phyloP scores from a whole-genome alignment of 1,140 invertebrate species.

The Rhagoletis zephyria region DNA sequence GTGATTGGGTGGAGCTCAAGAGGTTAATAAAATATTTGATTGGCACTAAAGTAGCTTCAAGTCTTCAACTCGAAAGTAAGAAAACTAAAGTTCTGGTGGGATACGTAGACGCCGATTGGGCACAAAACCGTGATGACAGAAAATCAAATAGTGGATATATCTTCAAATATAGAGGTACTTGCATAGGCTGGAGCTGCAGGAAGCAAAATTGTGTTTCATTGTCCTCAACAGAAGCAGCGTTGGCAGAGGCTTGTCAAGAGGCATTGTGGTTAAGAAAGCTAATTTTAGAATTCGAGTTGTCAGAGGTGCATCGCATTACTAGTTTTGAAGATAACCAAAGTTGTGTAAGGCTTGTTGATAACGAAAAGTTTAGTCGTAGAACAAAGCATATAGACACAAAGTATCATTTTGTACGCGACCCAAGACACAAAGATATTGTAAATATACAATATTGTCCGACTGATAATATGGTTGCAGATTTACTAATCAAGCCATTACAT shows the following conservation, averaged over 20 bases:
- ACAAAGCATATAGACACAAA: background rate
- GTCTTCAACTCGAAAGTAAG: background rate
- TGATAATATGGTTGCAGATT: too few species aligned
- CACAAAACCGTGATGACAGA: too few species aligned
- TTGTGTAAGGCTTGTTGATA: slow-evolving; percentile 5
- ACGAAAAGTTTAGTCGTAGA: slow-evolving; percentile 3
- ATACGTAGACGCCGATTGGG: background rate
- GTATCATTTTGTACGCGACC: too few species aligned
- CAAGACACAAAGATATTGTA: too few species aligned
- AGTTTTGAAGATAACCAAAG: slow-evolving; percentile 45
- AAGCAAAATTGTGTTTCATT: slow-evolving; percentile 11
- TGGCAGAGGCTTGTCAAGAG: too few species aligned
- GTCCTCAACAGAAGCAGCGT: background rate
- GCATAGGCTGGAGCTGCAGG: background rate
- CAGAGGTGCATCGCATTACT: background rate
- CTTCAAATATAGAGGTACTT: slow-evolving; percentile 24
- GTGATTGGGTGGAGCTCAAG: background rate
- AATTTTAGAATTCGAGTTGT: background rate
- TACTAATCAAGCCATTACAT: too few species aligned
- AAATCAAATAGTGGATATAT: background rate
- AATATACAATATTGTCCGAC: too few species aligned
- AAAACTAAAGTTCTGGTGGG: too few species aligned
- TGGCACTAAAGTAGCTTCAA: background rate
- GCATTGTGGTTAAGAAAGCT: too few species aligned
- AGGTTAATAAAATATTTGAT: too few species aligned